Percentiles rank a stretch among this genome's conserved stretches.
phyloP scores from a whole-genome alignment of 2,113 vertebrate species.

The Tachuris rubrigastra region DNA sequence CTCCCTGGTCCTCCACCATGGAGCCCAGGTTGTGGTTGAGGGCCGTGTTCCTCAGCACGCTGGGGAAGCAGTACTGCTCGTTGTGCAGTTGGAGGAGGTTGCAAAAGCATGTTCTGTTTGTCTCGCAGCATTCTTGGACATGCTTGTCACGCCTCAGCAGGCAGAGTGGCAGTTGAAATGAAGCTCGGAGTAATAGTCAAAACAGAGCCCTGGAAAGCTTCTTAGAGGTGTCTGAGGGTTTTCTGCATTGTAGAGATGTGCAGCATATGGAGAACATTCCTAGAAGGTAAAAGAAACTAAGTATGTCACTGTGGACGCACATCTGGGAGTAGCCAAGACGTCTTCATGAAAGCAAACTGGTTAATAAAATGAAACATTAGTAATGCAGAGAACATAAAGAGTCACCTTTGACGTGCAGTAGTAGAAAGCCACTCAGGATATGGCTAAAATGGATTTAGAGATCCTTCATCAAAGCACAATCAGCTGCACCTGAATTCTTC shows the following conservation, averaged over 20 bases:
- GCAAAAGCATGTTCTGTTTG: slow-evolving; percentile 73
- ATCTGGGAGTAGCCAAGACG: not conserved
- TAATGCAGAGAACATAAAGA: not conserved
- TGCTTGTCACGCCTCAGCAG: slow-evolving; percentile 69
- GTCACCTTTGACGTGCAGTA: not conserved
- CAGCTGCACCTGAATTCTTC: not conserved
- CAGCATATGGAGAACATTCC: slow-evolving; percentile 87
- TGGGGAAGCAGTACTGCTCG: slow-evolving; percentile 85
- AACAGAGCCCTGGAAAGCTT: slow-evolving; percentile 82
- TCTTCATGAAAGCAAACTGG: not conserved
- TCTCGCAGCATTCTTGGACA: slow-evolving; percentile 46
- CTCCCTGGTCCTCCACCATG: slow-evolving; percentile 65
- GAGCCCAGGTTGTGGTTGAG: slow-evolving; percentile 76
- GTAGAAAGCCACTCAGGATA: not conserved
- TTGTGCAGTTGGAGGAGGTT: slow-evolving; percentile 76
- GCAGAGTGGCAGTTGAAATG: slow-evolving; percentile 71
- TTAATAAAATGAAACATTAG: not conserved
- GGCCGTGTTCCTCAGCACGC: slow-evolving; percentile 67
- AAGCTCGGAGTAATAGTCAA: slow-evolving; percentile 78
- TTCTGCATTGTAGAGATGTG: slow-evolving; percentile 84
- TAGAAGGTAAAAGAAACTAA: slow-evolving; percentile 30
- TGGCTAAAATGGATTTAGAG: not conserved
- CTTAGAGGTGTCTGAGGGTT: slow-evolving; percentile 77
- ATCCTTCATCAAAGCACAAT: not conserved
- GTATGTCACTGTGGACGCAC: not conserved